Evolutionary conservation across 1,140 invertebrate species (phyloP).

Genomic region (Ostrea edulis): DNA sequence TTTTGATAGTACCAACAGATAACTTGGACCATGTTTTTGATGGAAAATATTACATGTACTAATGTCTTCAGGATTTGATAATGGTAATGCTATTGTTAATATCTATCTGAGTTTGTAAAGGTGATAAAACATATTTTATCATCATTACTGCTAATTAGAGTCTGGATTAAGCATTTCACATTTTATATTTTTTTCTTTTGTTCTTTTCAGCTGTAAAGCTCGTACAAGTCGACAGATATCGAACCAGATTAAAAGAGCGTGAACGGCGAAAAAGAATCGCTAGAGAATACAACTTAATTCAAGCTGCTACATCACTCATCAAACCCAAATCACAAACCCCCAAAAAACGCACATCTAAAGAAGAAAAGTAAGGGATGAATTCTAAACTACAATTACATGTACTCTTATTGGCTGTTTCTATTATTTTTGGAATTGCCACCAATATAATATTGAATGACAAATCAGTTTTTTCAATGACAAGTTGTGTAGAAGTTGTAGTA

Average conservation of each 20-base stretch:
- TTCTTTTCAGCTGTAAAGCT: slow-evolving; percentile 83
- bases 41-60: too few relatives aligned
- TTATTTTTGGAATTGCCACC: not conserved
- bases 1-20: too few relatives aligned
- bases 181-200: slow-evolving; percentile 33
- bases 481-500: too few relatives aligned
- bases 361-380: slow-evolving; percentile 62
- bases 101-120: too few relatives aligned
- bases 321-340: slow-evolving; percentile 67
- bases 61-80: too few relatives aligned
- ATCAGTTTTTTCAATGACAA: too few relatives aligned
- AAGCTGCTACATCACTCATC: slow-evolving; percentile 58
- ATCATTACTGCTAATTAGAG: not conserved
- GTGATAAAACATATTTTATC: too few relatives aligned
- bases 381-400: not conserved
- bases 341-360: slow-evolving; percentile 57
- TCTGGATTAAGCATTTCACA: not conserved
- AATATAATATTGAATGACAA: too few relatives aligned
- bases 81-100: too few relatives aligned
- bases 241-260: slow-evolving; percentile 89
- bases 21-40: too few relatives aligned
- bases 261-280: slow-evolving; percentile 92
- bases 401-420: not conserved
- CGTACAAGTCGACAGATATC: slow-evolving; percentile 93
- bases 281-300: slow-evolving; percentile 77